phyloP scores from a whole-genome alignment of 2,888 invertebrate species.

The Troides aeacus region DNA sequence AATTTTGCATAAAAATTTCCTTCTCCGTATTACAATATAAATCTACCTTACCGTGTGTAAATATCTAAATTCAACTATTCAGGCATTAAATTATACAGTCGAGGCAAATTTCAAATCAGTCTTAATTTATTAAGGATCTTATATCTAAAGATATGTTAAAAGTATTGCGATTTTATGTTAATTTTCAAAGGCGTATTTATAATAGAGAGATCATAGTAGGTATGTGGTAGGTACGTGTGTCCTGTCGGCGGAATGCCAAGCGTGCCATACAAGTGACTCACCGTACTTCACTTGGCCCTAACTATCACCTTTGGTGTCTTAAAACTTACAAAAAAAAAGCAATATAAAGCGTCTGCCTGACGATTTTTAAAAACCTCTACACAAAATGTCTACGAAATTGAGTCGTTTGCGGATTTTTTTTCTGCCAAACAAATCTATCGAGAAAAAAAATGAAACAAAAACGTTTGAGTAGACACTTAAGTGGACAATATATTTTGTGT shows the following conservation, averaged over 20 bases:
- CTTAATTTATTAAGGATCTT: neutral
- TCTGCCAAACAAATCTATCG: constrained; percentile 4
- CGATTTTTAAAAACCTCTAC: constrained; percentile 13
- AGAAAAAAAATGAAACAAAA: constrained; percentile 7
- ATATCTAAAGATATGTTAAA: constrained; percentile 44
- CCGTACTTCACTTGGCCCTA: constrained; percentile 44
- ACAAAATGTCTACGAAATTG: constrained; percentile 14
- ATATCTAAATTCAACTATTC: neutral
- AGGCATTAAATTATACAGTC: neutral
- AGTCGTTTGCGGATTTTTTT: constrained; percentile 21
- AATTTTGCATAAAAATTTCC: neutral
- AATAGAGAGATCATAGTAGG: constrained; percentile 47
- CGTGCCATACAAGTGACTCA: constrained; percentile 64
- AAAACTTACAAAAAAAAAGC: constrained; percentile 29
- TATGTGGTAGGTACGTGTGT: constrained; percentile 46
- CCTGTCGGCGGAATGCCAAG: constrained; percentile 62
- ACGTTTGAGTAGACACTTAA: constrained; percentile 10
- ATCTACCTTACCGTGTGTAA: neutral
- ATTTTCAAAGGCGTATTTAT: constrained; percentile 39
- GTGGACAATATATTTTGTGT: constrained; percentile 24
- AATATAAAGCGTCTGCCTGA: constrained; percentile 8
- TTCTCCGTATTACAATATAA: too few relatives aligned
- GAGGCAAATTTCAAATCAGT: neutral
- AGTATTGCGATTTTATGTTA: constrained; percentile 37
- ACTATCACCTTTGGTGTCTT: constrained; percentile 46